phyloP scores from a whole-genome alignment of 2,888 invertebrate genomes.

The Clivina fossor region DNA sequence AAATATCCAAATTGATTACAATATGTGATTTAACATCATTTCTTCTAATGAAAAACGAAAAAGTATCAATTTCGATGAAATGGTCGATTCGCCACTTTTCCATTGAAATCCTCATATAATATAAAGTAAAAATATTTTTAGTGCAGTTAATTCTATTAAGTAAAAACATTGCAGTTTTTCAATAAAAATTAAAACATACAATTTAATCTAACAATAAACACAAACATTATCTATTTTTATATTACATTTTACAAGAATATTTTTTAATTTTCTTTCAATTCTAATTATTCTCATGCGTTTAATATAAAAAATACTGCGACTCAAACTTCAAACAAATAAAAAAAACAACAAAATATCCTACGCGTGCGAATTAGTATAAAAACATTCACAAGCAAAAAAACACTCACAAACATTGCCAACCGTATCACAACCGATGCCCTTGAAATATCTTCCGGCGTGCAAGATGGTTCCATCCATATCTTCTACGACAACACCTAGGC shows the following conservation, averaged over 20 bases:
- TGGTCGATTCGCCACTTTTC: no score
- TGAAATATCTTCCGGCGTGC: constrained; percentile 57
- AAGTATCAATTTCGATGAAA: no score
- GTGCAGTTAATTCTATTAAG: no score
- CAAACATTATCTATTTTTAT: background rate
- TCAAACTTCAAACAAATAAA: background rate
- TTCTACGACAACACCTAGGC: constrained; percentile 59
- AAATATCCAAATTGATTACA: no score
- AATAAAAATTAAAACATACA: no score
- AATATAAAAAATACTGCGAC: background rate
- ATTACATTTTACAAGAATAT: background rate
- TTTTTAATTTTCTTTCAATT: background rate
- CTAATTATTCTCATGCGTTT: background rate
- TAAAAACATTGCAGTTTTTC: no score
- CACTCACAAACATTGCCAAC: constrained; percentile 54
- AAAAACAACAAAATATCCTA: constrained; percentile 14
- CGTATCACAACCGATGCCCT: constrained; percentile 54
- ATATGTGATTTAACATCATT: no score
- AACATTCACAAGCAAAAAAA: constrained; percentile 24
- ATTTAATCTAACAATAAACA: no score
- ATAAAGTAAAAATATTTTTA: no score
- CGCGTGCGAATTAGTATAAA: constrained; percentile 22
- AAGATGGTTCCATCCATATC: constrained; percentile 60
- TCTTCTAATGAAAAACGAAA: no score
- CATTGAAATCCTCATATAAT: no score